Evolutionary conservation across 2,113 vertebrate species (phyloP).

Genomic region (Harpagus bidentatus): DNA sequence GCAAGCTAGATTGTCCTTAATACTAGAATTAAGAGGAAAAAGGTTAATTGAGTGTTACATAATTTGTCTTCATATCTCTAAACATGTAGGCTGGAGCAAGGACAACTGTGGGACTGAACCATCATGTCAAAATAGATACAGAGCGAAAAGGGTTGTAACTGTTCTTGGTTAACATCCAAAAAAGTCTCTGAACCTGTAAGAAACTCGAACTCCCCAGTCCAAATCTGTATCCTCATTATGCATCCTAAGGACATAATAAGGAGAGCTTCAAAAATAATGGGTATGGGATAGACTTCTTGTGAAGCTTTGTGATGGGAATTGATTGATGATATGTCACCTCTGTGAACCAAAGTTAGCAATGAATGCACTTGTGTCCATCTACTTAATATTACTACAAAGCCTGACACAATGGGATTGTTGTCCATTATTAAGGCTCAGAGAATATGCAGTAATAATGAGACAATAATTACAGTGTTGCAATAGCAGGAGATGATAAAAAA

Average conservation of each 20-base stretch:
- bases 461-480: background rate
- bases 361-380: background rate
- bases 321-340: background rate
- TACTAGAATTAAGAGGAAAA: background rate
- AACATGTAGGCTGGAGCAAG: background rate
- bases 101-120: background rate
- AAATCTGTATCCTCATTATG: background rate
- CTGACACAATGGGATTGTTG: background rate
- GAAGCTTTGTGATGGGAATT: slow-evolving; percentile 24
- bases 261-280: background rate
- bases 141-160: background rate
- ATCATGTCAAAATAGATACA: background rate
- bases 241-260: background rate
- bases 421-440: background rate
- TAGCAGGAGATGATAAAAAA: background rate
- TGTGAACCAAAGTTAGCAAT: slow-evolving; percentile 3
- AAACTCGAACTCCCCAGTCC: background rate
- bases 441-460: background rate
- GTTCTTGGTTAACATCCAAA: background rate
- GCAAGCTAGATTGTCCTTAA: background rate
- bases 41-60: background rate
- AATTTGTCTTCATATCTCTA: background rate
- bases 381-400: background rate
- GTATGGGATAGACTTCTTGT: background rate
- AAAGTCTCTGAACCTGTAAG: background rate